A percentile compares a stretch with the other conserved stretches of the same genome.
These are phyloP conservation scores for Alethe diademata DNA, from an alignment of 2,113 vertebrate species.

Conservation along the genomic window DNA sequence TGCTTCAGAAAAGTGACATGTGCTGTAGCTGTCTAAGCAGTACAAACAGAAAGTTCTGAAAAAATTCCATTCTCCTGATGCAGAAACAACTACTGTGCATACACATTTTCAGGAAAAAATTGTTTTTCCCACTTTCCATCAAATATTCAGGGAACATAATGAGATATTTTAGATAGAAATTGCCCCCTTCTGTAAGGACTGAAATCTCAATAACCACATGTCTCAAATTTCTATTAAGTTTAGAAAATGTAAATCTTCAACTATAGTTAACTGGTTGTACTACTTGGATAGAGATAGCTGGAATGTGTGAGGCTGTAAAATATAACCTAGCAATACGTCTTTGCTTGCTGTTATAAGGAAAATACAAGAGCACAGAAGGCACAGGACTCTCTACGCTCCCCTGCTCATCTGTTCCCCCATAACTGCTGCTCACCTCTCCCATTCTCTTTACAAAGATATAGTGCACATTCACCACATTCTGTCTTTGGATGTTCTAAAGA, in stretches of 20 bases:
- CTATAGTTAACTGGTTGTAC: background rate
- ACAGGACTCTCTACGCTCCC: fast-evolving
- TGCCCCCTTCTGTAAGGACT: background rate
- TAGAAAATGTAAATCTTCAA: background rate
- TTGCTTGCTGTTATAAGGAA: background rate
- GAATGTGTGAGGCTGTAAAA: background rate
- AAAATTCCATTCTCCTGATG: background rate
- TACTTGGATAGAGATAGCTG: background rate
- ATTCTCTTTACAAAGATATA: background rate
- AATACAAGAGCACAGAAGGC: background rate
- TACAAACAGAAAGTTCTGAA: background rate
- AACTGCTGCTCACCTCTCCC: fast-evolving
- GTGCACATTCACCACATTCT: background rate
- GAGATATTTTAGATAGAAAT: background rate
- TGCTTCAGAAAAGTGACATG: background rate
- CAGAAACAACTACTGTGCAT: background rate
- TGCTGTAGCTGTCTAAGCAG: background rate
- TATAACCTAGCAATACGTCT: background rate
- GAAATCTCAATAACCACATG: background rate
- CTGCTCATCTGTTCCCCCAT: fast-evolving
- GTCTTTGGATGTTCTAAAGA: background rate
- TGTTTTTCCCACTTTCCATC: background rate
- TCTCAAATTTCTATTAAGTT: background rate
- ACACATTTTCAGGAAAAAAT: background rate
- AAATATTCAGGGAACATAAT: background rate